Evolutionary conservation across 2,113 vertebrate species (phyloP).

Genomic region (Megatriorchis doriae): DNA sequence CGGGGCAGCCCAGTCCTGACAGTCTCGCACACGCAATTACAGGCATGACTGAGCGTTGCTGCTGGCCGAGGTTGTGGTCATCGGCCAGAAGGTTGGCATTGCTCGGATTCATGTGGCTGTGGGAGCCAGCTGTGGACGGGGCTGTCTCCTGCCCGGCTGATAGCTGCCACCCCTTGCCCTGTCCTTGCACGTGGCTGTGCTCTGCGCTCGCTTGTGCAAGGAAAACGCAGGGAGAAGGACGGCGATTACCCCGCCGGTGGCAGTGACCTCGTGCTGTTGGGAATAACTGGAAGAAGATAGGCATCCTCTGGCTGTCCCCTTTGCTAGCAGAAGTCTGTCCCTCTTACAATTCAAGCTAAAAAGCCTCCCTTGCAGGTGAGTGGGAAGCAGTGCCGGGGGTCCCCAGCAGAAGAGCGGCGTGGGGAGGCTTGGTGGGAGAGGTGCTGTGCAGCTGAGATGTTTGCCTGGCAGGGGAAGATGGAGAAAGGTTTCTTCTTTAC

Average conservation of each 20-base stretch:
- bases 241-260: not conserved
- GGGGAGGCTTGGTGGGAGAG: not conserved
- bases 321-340: not conserved
- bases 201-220: not conserved
- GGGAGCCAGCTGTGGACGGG: not conserved
- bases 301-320: not conserved
- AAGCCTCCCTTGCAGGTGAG: not conserved
- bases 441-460: not conserved
- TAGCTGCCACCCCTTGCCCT: not conserved
- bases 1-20: not conserved
- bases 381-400: not conserved
- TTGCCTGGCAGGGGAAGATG: not conserved
- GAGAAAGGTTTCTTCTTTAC: not conserved
- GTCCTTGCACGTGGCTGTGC: not conserved
- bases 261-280: not conserved
- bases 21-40: accelerated
- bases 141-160: not conserved
- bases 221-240: not conserved
- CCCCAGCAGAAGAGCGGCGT: accelerated
- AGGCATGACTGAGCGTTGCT: not conserved
- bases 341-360: not conserved
- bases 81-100: not conserved
- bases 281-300: not conserved
- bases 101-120: not conserved
- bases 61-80: not conserved